Evolutionary conservation across 2,797 vertebrate species (phyloP), one percentile per base, ranked within the genome.

Genomic region (Novumbra hubbsi): DNA sequence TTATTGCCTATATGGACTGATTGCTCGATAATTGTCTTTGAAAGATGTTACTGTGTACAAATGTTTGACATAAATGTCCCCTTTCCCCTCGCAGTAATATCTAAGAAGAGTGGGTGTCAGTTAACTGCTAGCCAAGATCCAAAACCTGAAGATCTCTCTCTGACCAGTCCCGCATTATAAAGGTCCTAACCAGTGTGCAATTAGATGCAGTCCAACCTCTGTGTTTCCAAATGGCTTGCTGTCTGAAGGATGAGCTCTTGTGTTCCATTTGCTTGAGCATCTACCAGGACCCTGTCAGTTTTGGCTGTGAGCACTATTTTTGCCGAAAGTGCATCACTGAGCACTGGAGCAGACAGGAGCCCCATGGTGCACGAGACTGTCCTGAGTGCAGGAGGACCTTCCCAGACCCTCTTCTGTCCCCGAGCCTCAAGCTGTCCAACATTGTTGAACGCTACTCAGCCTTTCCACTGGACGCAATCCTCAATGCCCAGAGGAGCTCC

Each of bases 241-340:
- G 96, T 95, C 93, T 98, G 91, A 97, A 97, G 93, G 98, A 99
- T 76, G 98, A 99, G 95, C 95, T 99, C 85, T 92, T 98, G 70
- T 99, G 98, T 94, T 97, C 97, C 86, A 99, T 99, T 91, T 99
- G 98, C 86, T 94, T 99, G 92, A 97, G 98, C 91, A 97, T 99
- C 87, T 99, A 98, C 92, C 97, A 98, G 90, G 98, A 98, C 84
- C 98, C 97, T 0, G 98, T 99, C 81, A 98, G 97, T 88, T 96
- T 98, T 11, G 96, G 98, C 83, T 99, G 98, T 0, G 98, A 99
- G 92, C 98, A 99, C 90, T 97, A 98, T 91, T 99, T 99, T 93
- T 99, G 98, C 88, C 94, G 98, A 30, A 96, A 96, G 87, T 98
- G 98, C 90, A 99, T 99, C 92, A 96, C 96, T 0, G 97, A 99